Base-by-base conservation (phyloP, 1,140 invertebrate genomes). In the Sycophaga agraensis region DNA sequence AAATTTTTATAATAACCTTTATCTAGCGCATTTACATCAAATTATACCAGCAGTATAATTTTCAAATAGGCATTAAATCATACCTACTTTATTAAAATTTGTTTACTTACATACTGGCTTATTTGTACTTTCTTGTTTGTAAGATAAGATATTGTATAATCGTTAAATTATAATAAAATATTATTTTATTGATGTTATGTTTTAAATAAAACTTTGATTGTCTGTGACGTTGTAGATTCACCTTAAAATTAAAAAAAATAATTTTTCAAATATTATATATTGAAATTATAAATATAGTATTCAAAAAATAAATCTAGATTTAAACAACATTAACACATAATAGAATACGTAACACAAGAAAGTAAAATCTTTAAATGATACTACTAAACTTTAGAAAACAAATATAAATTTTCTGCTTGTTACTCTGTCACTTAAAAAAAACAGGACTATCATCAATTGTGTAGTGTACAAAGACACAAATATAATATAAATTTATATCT, bases 181-280 rank as follows among this genome's bases (percentile, higher is more conserved):
- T 28, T 16, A 14, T 14, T 46, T 14, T 58, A 7, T 22, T 40
- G 2, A 31, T 31, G 7, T 8, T 34, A 45, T 45, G 19, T 14
- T 49, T 19, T 58, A 17, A 22, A 45, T 34, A 22, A 40, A 49
- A 34, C 34, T 58, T 39, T 49, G 11, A 42, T 42, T 51, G n/a
- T 40, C 8, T 16, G 4, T 34, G 40, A 34, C 5, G 34, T 28
- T 40, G 5, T 7, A 43, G 35, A 21, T 53, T 59, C 58, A 59
- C 39, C 49, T 65, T 59, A 63, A 55, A 56, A 57, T 60, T 51
- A 51, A 12, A 50, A 54, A 54, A 59, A 43, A 21, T 56, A 24
- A 17, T 34, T 51, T 6, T 39, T 28, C 2, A 48, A 34, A 45
- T 54, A 58, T 51, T 22, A 45, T 8, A 8, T 26, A 63, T 62